Evolutionary conservation across 2,113 vertebrate species (phyloP).

Genomic region (Litocranius walleri): DNA sequence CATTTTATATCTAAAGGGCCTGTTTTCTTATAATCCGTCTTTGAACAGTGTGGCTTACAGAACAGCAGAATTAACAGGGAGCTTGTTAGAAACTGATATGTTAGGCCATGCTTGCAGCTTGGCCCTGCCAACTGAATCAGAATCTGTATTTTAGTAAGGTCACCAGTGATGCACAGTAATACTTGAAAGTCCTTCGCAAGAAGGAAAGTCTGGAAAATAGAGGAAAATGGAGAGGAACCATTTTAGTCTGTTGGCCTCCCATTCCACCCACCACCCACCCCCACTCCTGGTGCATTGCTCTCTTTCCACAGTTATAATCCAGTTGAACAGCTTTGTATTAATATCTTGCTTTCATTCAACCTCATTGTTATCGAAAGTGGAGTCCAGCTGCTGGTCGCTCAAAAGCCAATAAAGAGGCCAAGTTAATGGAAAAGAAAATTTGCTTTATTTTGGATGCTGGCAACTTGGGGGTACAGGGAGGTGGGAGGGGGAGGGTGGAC

Average conservation of each 20-base stretch:
- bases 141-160: background rate
- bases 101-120: background rate
- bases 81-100: background rate
- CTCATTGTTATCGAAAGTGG: background rate
- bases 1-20: background rate
- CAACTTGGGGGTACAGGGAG: fast-evolving
- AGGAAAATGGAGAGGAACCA: background rate
- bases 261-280: fast-evolving
- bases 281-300: fast-evolving
- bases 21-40: background rate
- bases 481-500: background rate
- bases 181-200: background rate
- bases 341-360: background rate
- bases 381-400: background rate
- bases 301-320: background rate
- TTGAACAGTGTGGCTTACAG: background rate
- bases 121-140: background rate
- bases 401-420: background rate
- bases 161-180: background rate
- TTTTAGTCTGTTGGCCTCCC: background rate
- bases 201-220: background rate
- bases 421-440: background rate
- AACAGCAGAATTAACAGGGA: too few relatives aligned
- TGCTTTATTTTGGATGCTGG: background rate
- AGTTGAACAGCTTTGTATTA: background rate